A percentile compares a stretch with the other conserved stretches of the same genome.
phyloP scores from a whole-genome alignment of 23 tunicate genomes.

The Halocynthia roretzi region DNA sequence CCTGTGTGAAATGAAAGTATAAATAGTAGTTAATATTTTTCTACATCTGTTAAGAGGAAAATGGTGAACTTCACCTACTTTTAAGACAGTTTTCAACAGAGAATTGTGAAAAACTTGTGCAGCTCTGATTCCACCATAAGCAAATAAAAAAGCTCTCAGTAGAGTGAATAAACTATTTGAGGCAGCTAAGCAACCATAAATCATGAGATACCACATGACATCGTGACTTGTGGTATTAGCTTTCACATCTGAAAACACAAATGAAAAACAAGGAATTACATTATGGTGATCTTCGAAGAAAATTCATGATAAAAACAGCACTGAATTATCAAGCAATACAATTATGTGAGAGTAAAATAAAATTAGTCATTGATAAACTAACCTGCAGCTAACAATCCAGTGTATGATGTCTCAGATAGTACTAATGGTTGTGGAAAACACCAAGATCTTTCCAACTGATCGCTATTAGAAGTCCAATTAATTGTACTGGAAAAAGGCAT shows the following conservation, averaged over 20 bases:
- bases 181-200: constrained; percentile 79
- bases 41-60: neutral
- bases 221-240: constrained; percentile 7
- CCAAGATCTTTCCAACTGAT: neutral
- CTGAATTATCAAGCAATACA: neutral
- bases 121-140: constrained; percentile 85
- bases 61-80: constrained; percentile 31
- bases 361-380: neutral
- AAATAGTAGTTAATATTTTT: neutral
- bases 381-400: constrained; percentile 20
- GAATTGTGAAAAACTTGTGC: constrained; percentile 49
- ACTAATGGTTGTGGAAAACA: constrained; percentile 32
- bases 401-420: constrained; percentile 44
- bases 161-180: constrained; percentile 76
- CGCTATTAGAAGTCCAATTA: neutral
- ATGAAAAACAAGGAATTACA: too few species aligned
- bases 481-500: neutral
- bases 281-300: neutral
- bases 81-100: constrained; percentile 48
- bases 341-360: neutral
- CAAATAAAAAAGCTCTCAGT: constrained; percentile 76
- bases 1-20: constrained; percentile 29
- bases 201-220: constrained; percentile 50
- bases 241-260: neutral
- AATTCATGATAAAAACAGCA: too few species aligned